Evolutionary conservation across 2,888 invertebrate species (phyloP), one percentile per base, ranked within the genome.

Genomic region (Leptopilina myrica): DNA sequence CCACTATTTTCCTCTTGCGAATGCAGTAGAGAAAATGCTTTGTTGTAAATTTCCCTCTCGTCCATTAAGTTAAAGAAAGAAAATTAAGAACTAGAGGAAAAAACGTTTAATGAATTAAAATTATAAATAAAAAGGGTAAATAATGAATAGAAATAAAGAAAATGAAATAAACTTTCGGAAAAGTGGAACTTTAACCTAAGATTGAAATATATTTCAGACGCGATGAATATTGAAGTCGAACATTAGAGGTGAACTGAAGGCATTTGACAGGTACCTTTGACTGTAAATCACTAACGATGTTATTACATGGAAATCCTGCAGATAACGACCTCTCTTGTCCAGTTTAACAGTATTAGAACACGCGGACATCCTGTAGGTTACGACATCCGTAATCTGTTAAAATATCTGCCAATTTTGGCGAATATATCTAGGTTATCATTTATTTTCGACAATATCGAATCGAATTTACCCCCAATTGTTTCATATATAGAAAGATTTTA

Each of bases 301-400:
- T 73, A 73, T 73, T 26, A 73, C 73, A 73, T 56, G 53, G 56
- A 73, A 73, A 73, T 73, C 73, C 73, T 73, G 73, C 73, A 9
- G 9, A 73, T 56, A 73, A 73, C 73, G 73, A 73, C 56, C 56
- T 56, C 33, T 12, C 67, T 73, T 56, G 73, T 56, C 26, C 56
- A 56, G 73, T 56, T 49, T 56, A 73, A 33, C 20, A 53, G 2
- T 73, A 73, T 73, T 73, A 73, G 20, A 69, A 69, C 69, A 73
- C 56, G 14, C 14, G 33, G 73, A 49, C n/a, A 73, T 73, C 73
- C 73, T 73, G 73, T 56, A 73, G 73, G 56, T 56, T 73, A 73
- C 73, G 73, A 73, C 73, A 73, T 56, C n/a, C n/a, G 73, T n/a
- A 73, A 73, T 73, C 56, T 8, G n/a, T 56, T 33, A 33, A 53